These are phyloP conservation scores for Campoletis raptor DNA, from an alignment of 2,888 invertebrate genomes.

Conservation along the genomic window DNA sequence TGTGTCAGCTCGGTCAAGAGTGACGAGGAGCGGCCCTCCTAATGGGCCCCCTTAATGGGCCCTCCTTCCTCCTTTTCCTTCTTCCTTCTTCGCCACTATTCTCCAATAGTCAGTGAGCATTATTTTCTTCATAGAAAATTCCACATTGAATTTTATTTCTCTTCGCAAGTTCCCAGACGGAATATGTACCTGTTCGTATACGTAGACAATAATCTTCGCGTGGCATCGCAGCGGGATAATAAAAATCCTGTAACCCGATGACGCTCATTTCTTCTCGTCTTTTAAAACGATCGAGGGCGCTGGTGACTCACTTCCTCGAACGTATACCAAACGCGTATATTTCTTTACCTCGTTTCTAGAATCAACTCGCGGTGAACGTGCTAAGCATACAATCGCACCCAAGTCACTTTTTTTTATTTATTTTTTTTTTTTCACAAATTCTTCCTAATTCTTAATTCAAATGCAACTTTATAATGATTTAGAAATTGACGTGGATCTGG, in stretches of 20 bases:
- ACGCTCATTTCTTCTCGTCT: constrained; percentile 12
- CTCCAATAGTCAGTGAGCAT: constrained; percentile 1
- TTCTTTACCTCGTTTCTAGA: not conserved
- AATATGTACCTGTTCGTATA: not conserved
- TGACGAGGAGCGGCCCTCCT: constrained; percentile 36
- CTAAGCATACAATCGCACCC: no score
- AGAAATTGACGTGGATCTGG: not conserved
- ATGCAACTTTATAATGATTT: not conserved
- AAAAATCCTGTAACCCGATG: constrained; percentile 26
- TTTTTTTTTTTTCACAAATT: not conserved
- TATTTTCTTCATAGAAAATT: constrained; percentile 22
- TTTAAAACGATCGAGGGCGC: constrained; percentile 14
- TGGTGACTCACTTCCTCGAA: constrained; percentile 24
- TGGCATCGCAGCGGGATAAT: constrained; percentile 30
- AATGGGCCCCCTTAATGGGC: constrained; percentile 39
- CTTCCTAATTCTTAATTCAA: not conserved
- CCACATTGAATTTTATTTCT: constrained; percentile 28
- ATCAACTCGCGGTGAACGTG: constrained; percentile 10
- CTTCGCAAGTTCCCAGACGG: constrained; percentile 18
- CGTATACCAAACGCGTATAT: constrained; percentile 19
- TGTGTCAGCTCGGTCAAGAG: constrained; percentile 47
- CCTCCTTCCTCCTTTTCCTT: not conserved
- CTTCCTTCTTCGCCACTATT: not conserved
- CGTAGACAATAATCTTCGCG: constrained; percentile 33
- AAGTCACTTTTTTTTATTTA: not conserved